phyloP scores from a whole-genome alignment of 2,888 invertebrate species.

The Aphodius sticticus region DNA sequence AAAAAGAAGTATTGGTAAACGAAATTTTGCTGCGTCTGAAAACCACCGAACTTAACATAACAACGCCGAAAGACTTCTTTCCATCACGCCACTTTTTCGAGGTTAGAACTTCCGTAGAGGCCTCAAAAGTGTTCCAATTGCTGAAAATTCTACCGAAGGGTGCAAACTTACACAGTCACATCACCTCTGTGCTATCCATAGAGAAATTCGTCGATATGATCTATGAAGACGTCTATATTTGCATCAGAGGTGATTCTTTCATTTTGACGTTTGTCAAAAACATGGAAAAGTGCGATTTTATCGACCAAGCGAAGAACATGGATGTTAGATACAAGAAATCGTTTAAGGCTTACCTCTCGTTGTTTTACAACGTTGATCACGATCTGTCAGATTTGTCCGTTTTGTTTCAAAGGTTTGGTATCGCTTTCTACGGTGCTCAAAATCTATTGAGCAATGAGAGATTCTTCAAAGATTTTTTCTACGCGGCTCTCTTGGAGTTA shows the following conservation, averaged over 20 bases:
- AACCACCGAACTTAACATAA: constrained; percentile 11
- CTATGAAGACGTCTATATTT: neutral
- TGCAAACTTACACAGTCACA: constrained; percentile 72
- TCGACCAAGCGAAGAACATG: constrained; percentile 56
- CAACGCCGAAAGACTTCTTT: constrained; percentile 35
- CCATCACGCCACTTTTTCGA: constrained; percentile 60
- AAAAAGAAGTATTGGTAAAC: constrained; percentile 40
- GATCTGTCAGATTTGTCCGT: neutral
- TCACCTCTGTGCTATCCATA: constrained; percentile 69
- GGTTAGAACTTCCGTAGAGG: constrained; percentile 64
- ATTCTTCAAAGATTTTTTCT: constrained; percentile 63
- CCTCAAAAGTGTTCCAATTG: constrained; percentile 70
- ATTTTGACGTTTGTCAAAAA: neutral
- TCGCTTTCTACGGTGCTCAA: neutral
- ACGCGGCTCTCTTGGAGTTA: constrained; percentile 65
- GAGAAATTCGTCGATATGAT: constrained; percentile 60
- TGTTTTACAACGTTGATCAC: constrained; percentile 44
- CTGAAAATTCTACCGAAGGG: constrained; percentile 77
- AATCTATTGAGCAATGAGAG: neutral
- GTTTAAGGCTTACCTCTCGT: neutral
- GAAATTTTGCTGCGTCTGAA: neutral
- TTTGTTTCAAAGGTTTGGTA: neutral
- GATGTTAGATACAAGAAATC: constrained; percentile 17
- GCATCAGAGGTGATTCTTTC: neutral
- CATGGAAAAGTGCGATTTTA: constrained; percentile 59